A percentile compares a stretch with the other conserved stretches of the same genome.
These are phyloP conservation scores for Raja brachyura DNA, from an alignment of 2,113 vertebrate genomes.

Conservation along the genomic window DNA sequence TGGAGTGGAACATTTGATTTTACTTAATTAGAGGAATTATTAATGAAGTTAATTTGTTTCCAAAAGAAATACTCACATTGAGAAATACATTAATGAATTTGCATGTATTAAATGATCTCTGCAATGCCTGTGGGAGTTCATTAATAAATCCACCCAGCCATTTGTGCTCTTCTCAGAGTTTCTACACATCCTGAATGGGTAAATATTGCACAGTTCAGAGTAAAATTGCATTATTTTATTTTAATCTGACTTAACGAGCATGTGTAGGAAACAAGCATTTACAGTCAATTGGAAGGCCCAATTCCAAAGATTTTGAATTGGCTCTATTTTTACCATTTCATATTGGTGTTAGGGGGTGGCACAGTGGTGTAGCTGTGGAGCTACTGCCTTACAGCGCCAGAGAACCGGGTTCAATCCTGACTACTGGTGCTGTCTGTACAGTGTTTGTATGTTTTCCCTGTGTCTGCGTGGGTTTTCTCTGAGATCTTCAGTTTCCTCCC, in stretches of 20 bases:
- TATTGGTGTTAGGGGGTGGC: background rate
- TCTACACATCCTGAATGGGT: constrained; percentile 5
- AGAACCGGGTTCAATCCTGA: no score
- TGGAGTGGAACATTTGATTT: background rate
- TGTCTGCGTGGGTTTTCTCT: no score
- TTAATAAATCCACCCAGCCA: background rate
- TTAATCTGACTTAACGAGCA: background rate
- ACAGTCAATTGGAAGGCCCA: background rate
- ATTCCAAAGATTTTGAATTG: background rate
- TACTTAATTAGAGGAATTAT: constrained; percentile 19
- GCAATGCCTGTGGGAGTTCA: background rate
- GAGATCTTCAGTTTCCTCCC: no score
- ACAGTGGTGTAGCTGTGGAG: no score
- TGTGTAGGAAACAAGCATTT: background rate
- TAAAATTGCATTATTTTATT: background rate
- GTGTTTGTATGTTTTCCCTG: no score
- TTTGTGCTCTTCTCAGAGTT: background rate
- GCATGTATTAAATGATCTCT: background rate
- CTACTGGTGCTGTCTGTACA: no score
- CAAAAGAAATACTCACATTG: background rate
- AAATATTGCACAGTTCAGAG: background rate
- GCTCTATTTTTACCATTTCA: background rate
- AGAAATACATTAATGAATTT: constrained; percentile 9
- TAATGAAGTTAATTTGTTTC: constrained; percentile 15
- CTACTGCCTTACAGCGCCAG: no score